These are phyloP conservation scores for Calyptommatus sinebrachiatus DNA, from an alignment of 2,113 vertebrate genomes.

Conservation along the genomic window DNA sequence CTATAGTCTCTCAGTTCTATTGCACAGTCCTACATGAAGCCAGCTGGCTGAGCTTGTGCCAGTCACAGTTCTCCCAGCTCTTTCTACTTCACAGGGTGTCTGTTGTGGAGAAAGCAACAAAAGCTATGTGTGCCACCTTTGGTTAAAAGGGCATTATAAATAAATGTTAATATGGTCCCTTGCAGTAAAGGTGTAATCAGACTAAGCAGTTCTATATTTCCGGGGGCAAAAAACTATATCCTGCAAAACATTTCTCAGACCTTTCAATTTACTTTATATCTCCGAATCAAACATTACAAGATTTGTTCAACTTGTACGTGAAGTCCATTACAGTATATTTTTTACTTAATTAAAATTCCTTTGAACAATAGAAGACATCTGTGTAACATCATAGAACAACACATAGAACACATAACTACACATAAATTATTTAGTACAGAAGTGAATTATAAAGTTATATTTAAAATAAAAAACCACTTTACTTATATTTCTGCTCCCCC, in stretches of 20 bases:
- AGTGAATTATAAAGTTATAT: constrained; percentile 12
- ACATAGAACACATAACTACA: neutral
- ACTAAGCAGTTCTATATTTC: neutral
- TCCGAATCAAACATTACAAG: neutral
- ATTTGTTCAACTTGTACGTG: neutral
- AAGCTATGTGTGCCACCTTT: too few species aligned
- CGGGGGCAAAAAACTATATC: neutral
- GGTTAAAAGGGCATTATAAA: too few species aligned
- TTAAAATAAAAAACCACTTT: constrained; percentile 24
- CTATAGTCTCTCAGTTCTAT: too few species aligned
- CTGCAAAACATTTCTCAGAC: neutral
- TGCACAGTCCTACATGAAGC: too few species aligned
- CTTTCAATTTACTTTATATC: neutral
- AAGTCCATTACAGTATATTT: neutral
- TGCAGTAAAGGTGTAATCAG: too few species aligned
- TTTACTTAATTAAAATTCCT: neutral
- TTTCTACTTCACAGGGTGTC: too few species aligned
- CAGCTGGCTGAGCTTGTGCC: too few species aligned
- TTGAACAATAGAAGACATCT: neutral
- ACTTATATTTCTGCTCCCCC: constrained; percentile 27
- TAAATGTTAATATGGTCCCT: too few species aligned
- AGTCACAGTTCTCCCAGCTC: too few species aligned
- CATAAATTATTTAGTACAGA: constrained; percentile 25
- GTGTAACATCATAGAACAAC: neutral
- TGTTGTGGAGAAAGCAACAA: too few species aligned